phyloP scores from a whole-genome alignment of 2,888 invertebrate genomes.

The Oscheius sp. region DNA sequence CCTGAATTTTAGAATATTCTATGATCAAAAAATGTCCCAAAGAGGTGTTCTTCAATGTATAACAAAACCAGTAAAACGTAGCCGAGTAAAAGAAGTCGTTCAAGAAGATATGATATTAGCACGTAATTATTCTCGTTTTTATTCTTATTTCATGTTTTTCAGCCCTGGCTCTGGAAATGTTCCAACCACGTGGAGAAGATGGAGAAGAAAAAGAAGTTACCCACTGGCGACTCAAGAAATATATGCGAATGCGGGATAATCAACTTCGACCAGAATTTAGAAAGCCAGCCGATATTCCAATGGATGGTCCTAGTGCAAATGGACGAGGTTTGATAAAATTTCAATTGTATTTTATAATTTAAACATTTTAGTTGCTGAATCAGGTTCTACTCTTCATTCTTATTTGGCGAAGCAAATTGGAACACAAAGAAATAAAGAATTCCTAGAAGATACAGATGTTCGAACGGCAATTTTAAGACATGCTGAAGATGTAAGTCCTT shows the following conservation, averaged over 20 bases:
- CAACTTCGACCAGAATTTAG: slow-evolving; percentile 73
- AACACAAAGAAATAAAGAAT: slow-evolving; percentile 75
- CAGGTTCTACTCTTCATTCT: slow-evolving; percentile 93
- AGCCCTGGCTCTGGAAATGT: slow-evolving; percentile 90
- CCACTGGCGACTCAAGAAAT: slow-evolving; percentile 67
- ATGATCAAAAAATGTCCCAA: slow-evolving; percentile 85
- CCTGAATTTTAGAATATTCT: slow-evolving; percentile 79
- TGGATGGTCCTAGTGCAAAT: slow-evolving; percentile 76
- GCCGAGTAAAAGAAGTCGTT: slow-evolving; percentile 82
- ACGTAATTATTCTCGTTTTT: too few relatives aligned
- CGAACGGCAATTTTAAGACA: slow-evolving; percentile 71
- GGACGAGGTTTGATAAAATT: slow-evolving; percentile 43
- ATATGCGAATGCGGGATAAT: slow-evolving; percentile 73
- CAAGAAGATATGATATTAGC: slow-evolving; percentile 93
- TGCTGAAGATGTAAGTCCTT: slow-evolving; percentile 64
- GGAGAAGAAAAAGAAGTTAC: slow-evolving; percentile 72
- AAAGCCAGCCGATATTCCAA: slow-evolving; percentile 77
- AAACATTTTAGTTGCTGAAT: slow-evolving; percentile 74
- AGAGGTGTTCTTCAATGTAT: slow-evolving; percentile 91
- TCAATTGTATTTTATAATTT: background rate
- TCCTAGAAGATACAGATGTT: slow-evolving; percentile 69
- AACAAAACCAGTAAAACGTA: slow-evolving; percentile 74
- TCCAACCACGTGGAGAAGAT: slow-evolving; percentile 81
- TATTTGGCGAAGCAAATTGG: slow-evolving; percentile 95
- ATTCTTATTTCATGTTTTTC: too few relatives aligned